Percentiles rank a stretch among this genome's conserved stretches.
Conservation (phyloP, 2,888 invertebrate species). For the Chaetogeoica ovagalla region DNA sequence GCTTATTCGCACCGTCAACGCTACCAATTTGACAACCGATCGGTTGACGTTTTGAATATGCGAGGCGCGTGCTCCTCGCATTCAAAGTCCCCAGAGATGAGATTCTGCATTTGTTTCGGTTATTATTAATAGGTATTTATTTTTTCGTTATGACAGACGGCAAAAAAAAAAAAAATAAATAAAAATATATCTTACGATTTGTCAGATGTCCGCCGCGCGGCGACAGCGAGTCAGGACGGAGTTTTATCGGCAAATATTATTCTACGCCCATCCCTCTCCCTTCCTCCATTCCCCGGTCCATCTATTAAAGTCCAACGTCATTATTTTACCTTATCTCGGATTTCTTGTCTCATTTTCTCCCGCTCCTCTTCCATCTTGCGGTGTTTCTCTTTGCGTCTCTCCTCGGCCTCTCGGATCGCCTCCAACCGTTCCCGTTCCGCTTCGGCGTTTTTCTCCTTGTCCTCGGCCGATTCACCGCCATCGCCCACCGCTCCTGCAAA, state of each 20-base stretch:
- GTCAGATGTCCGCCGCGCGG: no score
- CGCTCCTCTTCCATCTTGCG: constrained; percentile 99
- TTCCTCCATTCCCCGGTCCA: background rate
- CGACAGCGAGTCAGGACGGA: no score
- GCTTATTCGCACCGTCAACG: no score
- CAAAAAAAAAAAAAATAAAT: no score
- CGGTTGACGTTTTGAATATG: no score
- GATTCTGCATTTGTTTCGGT: no score
- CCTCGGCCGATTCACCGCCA: constrained; percentile 83
- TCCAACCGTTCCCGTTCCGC: constrained; percentile 97
- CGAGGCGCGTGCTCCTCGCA: no score
- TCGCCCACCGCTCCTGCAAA: constrained; percentile 82
- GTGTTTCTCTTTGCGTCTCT: constrained; percentile 98
- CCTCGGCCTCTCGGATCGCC: constrained; percentile 96
- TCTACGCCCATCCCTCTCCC: background rate
- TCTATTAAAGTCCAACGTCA: constrained; percentile 17
- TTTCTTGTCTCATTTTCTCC: constrained; percentile 98
- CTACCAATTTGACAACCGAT: no score
- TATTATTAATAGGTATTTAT: no score
- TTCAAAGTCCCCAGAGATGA: no score
- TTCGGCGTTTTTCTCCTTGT: constrained; percentile 98
- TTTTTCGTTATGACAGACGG: no score
- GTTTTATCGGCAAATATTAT: background rate
- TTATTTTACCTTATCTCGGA: constrained; percentile 90
- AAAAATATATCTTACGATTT: no score